Conservation (phyloP, 2,888 invertebrate genomes). For the Monoplex corrugatus region DNA sequence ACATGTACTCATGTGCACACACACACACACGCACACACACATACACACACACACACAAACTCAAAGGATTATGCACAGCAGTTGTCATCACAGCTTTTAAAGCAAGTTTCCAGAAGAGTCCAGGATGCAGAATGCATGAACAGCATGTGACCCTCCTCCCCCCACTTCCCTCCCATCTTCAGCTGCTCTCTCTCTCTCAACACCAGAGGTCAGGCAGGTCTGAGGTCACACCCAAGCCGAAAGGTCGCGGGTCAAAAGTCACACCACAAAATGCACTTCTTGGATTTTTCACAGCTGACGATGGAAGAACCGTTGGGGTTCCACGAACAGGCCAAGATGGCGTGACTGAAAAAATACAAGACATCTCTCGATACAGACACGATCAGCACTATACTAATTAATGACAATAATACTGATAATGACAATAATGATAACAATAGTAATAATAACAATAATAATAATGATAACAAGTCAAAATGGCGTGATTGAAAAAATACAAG, state of each 20-base stretch:
- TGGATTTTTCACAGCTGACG: slow-evolving; percentile 77
- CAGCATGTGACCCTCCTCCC: neutral
- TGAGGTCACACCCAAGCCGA: neutral
- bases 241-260: slow-evolving; percentile 64
- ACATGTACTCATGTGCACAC: neutral
- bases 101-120: neutral
- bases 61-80: neutral
- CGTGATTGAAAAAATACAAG: slow-evolving; percentile 67
- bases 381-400: no score
- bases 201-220: neutral
- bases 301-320: slow-evolving; percentile 76
- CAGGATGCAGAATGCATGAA: neutral
- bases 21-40: neutral
- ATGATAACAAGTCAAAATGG: slow-evolving; percentile 73
- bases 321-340: slow-evolving; percentile 78
- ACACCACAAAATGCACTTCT: slow-evolving; percentile 77
- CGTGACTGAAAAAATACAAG: slow-evolving; percentile 67
- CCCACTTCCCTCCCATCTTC: neutral
- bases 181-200: neutral
- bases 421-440: no score
- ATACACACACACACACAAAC: neutral
- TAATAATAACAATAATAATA: slow-evolving; percentile 17
- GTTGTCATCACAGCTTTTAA: slow-evolving; percentile 28
- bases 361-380: slow-evolving; percentile 28
- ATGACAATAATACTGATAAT: neutral